Base-by-base conservation (phyloP, 2,888 invertebrate species). In the Exephanes ischioxanthus region DNA sequence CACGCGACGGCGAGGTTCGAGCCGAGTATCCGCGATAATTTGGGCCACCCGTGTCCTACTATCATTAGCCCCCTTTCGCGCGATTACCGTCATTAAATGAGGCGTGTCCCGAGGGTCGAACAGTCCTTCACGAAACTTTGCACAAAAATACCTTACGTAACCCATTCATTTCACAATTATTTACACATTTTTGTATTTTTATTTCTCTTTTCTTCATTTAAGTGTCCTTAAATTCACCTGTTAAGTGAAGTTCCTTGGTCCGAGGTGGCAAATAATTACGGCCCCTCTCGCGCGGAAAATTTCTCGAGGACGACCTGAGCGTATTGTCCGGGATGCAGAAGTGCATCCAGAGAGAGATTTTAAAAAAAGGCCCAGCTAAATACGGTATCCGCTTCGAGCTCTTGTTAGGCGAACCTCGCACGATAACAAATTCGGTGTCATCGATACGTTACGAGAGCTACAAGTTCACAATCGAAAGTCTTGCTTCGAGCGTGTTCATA, bases 11-110 rank as follows among this genome's bases (percentile, higher is more conserved):
- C 53, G n/a, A 48, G 22, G 5, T 55, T 58, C 11, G 14, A 26
- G 58, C 14, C 26, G 22, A 41, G 55, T 72, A 58, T 37, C 22
- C 37, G 11, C 33, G 11, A 19, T 22, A 72, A 72, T 77, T 66
- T 51, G 53, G 76, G 30, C 77, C 71, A 72, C 48, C 77, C 77
- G 58, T 72, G 9, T 66, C n/a, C 71, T 70, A 72, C 71, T 58
- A 22, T 58, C 66, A 37, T 68, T 63, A 30, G 68, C 37, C 61
- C 53, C 26, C 41, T 66, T 53, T 45, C 51, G 30, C 26, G 16
- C 66, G 55, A 77, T 82, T 77, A 82, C 63, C 48, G 71, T 19
- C 41, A 53, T 82, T 63, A 63, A 76, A 63, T 26, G 30, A 71
- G 51, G 51, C 41, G 45, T 26, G 63, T 53, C 51, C 26, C 68